Evolutionary conservation across 2,888 invertebrate species (phyloP).

Genomic region (Copidosoma aretas): DNA sequence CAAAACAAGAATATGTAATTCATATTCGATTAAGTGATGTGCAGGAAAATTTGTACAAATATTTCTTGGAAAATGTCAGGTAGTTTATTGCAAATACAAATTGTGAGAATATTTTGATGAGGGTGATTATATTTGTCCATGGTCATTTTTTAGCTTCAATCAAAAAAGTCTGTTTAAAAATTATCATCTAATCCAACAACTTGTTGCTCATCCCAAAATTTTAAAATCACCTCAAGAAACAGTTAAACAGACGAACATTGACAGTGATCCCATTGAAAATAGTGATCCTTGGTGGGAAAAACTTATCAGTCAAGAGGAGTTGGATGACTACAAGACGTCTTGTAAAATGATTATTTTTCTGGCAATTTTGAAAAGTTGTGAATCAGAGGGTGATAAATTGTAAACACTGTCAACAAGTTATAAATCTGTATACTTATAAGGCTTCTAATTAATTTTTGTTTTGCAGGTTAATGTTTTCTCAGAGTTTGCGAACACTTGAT

Average conservation of each 20-base stretch:
- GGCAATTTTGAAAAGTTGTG: slow-evolving; percentile 85
- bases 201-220: slow-evolving; percentile 22
- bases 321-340: slow-evolving; percentile 75
- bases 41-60: slow-evolving; percentile 79
- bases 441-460: background rate
- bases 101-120: background rate
- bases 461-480: slow-evolving; percentile 36
- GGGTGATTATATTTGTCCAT: background rate
- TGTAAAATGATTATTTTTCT: slow-evolving; percentile 81
- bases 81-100: background rate
- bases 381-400: slow-evolving; percentile 93
- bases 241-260: background rate
- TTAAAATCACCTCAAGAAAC: background rate
- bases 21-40: slow-evolving; percentile 80
- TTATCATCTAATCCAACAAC: slow-evolving; percentile 20
- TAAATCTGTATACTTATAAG: background rate
- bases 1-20: slow-evolving; percentile 92
- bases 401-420: too few species aligned
- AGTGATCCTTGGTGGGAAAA: slow-evolving; percentile 76
- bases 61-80: background rate
- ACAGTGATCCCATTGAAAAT: background rate
- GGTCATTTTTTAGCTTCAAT: background rate
- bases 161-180: slow-evolving; percentile 14
- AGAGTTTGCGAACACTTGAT: slow-evolving; percentile 19
- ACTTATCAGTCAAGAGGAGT: slow-evolving; percentile 75